These are phyloP conservation scores for Pachyramphus minor DNA, from an alignment of 2,113 vertebrate genomes.

Conservation along the genomic window DNA sequence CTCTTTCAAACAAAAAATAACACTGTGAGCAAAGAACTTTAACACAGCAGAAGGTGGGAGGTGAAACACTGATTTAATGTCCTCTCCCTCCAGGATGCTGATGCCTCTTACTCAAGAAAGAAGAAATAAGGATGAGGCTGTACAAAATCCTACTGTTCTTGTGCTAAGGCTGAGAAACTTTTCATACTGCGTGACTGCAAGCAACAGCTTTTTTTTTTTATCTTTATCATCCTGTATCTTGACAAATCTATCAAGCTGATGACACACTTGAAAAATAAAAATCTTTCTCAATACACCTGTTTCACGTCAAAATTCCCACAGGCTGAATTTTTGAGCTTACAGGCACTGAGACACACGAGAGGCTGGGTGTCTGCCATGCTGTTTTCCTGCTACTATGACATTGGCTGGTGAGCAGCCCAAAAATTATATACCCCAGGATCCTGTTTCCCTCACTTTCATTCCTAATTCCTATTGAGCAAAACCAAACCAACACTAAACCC, in stretches of 20 bases:
- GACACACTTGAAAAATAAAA: conserved; percentile 41
- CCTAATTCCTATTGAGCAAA: not conserved
- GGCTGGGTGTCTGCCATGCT: not conserved
- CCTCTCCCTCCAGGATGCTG: conserved; percentile 80
- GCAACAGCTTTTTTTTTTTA: not conserved
- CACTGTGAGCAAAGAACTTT: not conserved
- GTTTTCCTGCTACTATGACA: not conserved
- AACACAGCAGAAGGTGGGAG: not conserved
- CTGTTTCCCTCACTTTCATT: not conserved
- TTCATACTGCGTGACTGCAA: not conserved
- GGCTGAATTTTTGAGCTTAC: not conserved
- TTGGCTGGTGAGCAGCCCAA: not conserved
- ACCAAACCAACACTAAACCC: no score
- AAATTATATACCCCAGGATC: not conserved
- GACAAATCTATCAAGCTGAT: not conserved
- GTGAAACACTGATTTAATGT: not conserved
- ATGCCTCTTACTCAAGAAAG: conserved; percentile 81
- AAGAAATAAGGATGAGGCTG: conserved; percentile 18
- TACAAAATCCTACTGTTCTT: not conserved
- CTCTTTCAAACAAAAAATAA: not conserved
- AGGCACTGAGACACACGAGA: not conserved
- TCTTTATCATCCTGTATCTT: not conserved
- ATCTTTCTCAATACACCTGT: not conserved
- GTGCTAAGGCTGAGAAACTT: not conserved
- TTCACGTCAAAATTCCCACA: not conserved